Evolutionary conservation across 2,113 vertebrate species (phyloP).

Genomic region (Geococcyx californianus): DNA sequence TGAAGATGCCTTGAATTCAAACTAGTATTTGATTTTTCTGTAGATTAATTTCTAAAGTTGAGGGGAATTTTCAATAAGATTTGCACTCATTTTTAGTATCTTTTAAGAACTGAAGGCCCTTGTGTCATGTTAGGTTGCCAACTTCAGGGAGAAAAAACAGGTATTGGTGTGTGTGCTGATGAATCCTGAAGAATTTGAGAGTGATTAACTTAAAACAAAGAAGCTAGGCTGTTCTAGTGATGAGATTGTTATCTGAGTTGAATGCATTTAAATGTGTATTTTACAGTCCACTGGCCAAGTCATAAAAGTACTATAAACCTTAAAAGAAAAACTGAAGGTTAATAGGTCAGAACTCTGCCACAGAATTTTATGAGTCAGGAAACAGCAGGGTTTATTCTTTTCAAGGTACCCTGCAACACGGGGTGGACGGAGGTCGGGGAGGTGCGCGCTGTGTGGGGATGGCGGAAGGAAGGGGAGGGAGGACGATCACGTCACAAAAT

Average conservation of each 20-base stretch:
- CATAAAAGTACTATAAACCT: slow-evolving; percentile 38
- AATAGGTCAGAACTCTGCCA: slow-evolving; percentile 51
- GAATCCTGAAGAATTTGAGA: background rate
- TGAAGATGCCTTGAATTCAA: background rate
- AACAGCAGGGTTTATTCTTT: slow-evolving; percentile 32
- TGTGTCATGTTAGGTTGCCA: background rate
- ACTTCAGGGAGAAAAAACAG: background rate
- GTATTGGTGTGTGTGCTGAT: background rate
- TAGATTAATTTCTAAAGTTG: background rate
- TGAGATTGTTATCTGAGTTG: slow-evolving; percentile 63
- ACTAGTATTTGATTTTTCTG: background rate
- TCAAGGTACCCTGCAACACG: background rate
- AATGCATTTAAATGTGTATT: slow-evolving; percentile 66
- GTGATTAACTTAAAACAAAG: slow-evolving; percentile 23
- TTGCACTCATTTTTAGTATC: background rate
- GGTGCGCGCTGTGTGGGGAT: rapidly evolving
- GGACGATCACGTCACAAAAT: background rate
- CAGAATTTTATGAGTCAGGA: slow-evolving; percentile 22
- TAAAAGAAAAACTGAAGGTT: slow-evolving; percentile 26
- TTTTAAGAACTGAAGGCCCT: background rate
- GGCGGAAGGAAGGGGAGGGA: background rate
- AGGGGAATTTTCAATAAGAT: background rate
- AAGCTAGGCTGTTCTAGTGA: slow-evolving; percentile 13
- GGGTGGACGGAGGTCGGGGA: background rate
- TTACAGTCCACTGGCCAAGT: slow-evolving; percentile 56